Conservation (phyloP, 2,113 vertebrate species). For the Talpa occidentalis region DNA sequence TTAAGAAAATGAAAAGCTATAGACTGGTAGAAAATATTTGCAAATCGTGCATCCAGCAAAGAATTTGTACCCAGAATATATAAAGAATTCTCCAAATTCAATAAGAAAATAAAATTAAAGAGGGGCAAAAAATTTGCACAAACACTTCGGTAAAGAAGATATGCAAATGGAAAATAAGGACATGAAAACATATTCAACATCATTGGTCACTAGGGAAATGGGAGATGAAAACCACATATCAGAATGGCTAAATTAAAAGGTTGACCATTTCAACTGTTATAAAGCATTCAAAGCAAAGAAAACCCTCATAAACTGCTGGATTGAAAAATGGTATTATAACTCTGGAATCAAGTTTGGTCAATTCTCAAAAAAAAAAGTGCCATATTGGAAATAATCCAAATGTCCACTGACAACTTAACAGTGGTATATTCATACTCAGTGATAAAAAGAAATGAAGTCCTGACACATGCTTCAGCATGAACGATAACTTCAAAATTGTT, state of each 20-base stretch:
- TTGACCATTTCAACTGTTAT: background rate
- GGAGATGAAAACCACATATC: background rate
- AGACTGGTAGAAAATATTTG: background rate
- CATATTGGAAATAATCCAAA: background rate
- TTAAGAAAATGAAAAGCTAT: background rate
- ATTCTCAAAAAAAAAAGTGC: constrained; percentile 6
- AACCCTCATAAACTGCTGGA: background rate
- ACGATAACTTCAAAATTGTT: background rate
- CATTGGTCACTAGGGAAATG: background rate
- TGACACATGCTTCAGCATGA: background rate
- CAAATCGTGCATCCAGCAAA: background rate
- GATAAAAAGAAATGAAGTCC: background rate
- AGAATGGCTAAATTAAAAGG: background rate
- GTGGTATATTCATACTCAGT: background rate
- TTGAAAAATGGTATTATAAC: background rate
- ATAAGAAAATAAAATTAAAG: constrained; percentile 1
- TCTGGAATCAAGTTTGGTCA: constrained; percentile 8
- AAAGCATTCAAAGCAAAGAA: background rate
- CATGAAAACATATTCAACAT: background rate
- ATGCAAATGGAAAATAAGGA: background rate
- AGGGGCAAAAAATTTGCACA: background rate
- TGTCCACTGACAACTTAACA: background rate
- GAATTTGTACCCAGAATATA: background rate
- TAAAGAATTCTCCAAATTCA: background rate
- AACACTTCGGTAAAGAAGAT: background rate